Conservation (phyloP, 2,797 vertebrate genomes). For the Discoglossus pictus region DNA sequence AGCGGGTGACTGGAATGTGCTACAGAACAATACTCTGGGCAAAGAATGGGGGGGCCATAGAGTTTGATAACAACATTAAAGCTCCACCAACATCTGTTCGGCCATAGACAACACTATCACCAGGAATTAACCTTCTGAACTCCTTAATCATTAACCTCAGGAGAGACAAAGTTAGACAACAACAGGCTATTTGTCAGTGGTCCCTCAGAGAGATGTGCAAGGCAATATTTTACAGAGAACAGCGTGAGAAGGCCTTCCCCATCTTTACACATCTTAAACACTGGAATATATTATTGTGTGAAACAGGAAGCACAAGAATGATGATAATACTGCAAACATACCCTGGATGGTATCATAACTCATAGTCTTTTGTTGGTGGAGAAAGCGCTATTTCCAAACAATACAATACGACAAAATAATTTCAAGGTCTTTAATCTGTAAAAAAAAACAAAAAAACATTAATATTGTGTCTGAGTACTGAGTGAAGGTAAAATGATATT, state of each 20-base stretch:
- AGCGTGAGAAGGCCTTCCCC: constrained; percentile 84
- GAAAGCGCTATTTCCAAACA: too few species aligned
- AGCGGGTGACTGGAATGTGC: constrained; percentile 84
- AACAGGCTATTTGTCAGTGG: constrained; percentile 89
- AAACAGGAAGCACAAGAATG: constrained; percentile 66
- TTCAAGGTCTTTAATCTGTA: too few species aligned
- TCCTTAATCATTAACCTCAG: constrained; percentile 93
- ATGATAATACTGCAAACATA: constrained; percentile 65
- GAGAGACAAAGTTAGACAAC: constrained; percentile 87
- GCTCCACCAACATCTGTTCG: constrained; percentile 96
- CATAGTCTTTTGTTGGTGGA: too few species aligned
- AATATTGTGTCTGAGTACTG: too few species aligned
- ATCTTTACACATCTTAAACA: constrained; percentile 71
- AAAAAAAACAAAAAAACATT: too few species aligned
- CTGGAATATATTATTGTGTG: constrained; percentile 75
- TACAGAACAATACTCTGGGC: constrained; percentile 75
- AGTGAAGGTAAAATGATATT: too few species aligned
- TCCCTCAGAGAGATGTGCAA: constrained; percentile 70
- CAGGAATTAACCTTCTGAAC: constrained; percentile 92
- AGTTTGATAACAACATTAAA: constrained; percentile 99
- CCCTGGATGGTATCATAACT: constrained; percentile 14
- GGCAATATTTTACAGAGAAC: constrained; percentile 90
- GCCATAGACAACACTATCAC: constrained; percentile 88
- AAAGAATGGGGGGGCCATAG: constrained; percentile 86
- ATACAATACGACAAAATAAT: too few species aligned